A percentile compares a stretch with the other conserved stretches of the same genome.
These are phyloP conservation scores for Ploceus nigricollis DNA, from an alignment of 2,113 vertebrate genomes.

Conservation along the genomic window DNA sequence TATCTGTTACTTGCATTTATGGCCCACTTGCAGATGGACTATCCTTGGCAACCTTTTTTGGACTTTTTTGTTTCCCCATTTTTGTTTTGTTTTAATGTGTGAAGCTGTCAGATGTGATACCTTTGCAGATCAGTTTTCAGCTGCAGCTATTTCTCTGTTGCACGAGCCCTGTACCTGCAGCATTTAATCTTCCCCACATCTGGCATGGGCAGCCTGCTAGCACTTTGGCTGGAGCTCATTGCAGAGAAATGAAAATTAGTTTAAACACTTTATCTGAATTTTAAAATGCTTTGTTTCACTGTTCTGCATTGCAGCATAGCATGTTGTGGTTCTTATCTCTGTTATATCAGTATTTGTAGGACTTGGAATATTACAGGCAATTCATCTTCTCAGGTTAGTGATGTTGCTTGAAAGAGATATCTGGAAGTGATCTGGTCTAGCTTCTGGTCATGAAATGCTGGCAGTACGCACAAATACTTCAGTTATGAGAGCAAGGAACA, in stretches of 20 bases:
- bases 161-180: rapidly evolving
- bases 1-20: not conserved
- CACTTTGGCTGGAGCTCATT: not conserved
- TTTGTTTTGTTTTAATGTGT: not conserved
- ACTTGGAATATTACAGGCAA: not conserved
- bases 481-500: not conserved
- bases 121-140: not conserved
- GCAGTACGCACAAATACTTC: not conserved
- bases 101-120: not conserved
- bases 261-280: not conserved
- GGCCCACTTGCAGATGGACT: not conserved
- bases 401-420: not conserved
- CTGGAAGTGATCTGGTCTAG: not conserved
- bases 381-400: not conserved
- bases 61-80: not conserved
- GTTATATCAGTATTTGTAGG: not conserved
- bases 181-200: not conserved
- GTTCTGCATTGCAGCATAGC: not conserved
- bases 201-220: not conserved
- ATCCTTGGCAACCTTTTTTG: not conserved
- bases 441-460: not conserved
- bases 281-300: not conserved
- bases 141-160: not conserved
- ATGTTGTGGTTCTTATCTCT: not conserved
- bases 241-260: not conserved